Base-by-base conservation (phyloP, 2,797 vertebrate species). In the Sebastes dallii region DNA sequence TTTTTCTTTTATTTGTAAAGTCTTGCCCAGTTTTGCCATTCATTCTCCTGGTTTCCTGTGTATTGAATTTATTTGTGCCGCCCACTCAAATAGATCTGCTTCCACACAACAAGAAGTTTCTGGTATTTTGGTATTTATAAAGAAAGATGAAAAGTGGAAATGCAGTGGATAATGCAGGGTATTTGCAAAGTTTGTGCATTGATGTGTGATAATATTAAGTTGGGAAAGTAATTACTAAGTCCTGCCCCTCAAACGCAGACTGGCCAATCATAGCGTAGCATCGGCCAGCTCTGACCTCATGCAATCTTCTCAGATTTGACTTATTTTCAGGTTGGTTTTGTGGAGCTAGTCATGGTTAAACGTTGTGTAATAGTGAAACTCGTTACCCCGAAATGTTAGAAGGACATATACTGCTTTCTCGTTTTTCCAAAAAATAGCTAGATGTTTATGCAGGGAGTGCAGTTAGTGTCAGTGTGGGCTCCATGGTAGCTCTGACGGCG, bases 1-100 rank as follows among this genome's bases (percentile, higher is more conserved):
- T 86, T 87, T 82, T 78, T 77, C 12, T 79, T 52, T 84, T 54
- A 62, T 82, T 24, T 5, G 30, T 1, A 70, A 79, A 75, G 65
- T 68, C 46, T 30, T 5, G 30, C 2, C 36, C 25, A 27, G 80
- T 9, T 67, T 29, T 75, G 55, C 5, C 18, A 8, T 60, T 69
- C 11, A 5, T 75, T 68, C 66, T 72, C 54, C 52, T 64, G 20
- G 22, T 46, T 60, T 55, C 14, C 20, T 20, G 3, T 20, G 24
- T n/a, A 54, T 20, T 56, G 8, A 18, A 62, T 70, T 18, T 11
- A 34, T 46, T 32, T 20, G 0, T 2, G 22, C 27, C 1, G 14
- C 46, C 24, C 18, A 55, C 27, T 32, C 54, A 61, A 61, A 50
- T 27, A 58, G 27, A 58, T n/a, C 29, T 7, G 27, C 66, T 34